A percentile compares a stretch with the other conserved stretches of the same genome.
Conservation (phyloP, 2,797 vertebrate genomes). For the Periparus ater region DNA sequence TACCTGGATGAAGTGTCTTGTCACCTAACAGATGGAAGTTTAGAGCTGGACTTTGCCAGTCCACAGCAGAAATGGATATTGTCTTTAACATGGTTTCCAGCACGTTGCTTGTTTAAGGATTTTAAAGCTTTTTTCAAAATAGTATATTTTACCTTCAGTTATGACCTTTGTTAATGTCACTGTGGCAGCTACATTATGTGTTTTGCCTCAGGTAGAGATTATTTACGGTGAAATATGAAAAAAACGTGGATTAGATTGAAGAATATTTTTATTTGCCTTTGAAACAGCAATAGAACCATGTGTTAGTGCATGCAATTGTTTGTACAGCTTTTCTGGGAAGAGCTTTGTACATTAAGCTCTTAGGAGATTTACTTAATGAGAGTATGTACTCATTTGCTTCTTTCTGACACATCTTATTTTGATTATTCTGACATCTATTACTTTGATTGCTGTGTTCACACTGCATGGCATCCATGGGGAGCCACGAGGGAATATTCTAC, state of each 20-base stretch:
- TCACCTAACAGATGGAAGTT: neutral
- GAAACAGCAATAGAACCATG: neutral
- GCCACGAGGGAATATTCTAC: slow-evolving; percentile 16
- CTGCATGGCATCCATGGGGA: slow-evolving; percentile 14
- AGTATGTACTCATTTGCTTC: slow-evolving; percentile 43
- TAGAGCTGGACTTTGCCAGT: neutral
- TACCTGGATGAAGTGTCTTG: neutral
- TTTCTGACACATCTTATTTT: slow-evolving; percentile 68
- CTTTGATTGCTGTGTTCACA: slow-evolving; percentile 54
- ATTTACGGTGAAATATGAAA: neutral
- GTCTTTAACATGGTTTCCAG: neutral
- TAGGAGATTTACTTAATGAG: slow-evolving; percentile 61
- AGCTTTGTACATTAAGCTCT: slow-evolving; percentile 19
- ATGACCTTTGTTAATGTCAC: neutral
- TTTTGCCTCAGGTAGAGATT: neutral
- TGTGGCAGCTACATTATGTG: neutral
- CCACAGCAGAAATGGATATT: neutral
- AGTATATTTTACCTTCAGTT: neutral
- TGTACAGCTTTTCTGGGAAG: slow-evolving; percentile 31
- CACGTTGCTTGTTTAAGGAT: neutral
- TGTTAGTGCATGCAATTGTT: slow-evolving; percentile 1
- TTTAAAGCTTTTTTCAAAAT: neutral
- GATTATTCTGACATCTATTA: slow-evolving; percentile 59
- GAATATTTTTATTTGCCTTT: slow-evolving; percentile 13
- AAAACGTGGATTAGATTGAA: neutral